Base-by-base conservation (phyloP, 2,797 vertebrate genomes). In the Pipistrellus kuhlii region DNA sequence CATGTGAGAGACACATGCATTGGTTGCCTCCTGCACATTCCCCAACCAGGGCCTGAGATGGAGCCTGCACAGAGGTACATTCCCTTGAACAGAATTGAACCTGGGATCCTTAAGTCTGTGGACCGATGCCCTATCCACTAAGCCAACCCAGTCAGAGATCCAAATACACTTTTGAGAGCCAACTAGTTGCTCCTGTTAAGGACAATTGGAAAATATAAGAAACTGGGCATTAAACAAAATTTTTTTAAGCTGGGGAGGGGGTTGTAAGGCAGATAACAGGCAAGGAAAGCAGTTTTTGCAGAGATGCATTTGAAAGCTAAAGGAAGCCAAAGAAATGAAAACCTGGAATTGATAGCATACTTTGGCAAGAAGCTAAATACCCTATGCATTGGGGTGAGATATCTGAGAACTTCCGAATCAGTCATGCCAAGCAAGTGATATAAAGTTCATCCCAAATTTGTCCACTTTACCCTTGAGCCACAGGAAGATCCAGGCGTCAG, bases 281-380 rank as follows among this genome's bases (percentile, higher is more conserved):
- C 53, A 95, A 30, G 53, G 5, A 35, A 91, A 93, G 35, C 68
- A 3, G 27, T 44, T 82, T 91, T 73, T 78, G 30, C 62, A 93
- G 38, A 85, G 76, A 81, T 48, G n/a, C 46, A 75, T 94, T 91
- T 46, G 55, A 93, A 95, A 95, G 57, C 41, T 72, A 93, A 93
- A 81, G 85, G 55, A 93, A 91, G 25, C 27, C 91, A 76, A 53
- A 83, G 66, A 81, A 83, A 62, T 5, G 13, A 55, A 88, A 89
- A 80, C 73, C 59, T 90, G 8, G 59, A 91, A 85, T 23, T 64
- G 53, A 64, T 30, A 90, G 59, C 38, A 86, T 73, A 55, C 71
- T 93, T 48, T 72, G 80, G 57, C 35, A 53, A 23, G 44, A 78
- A 64, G 41, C 35, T 81, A 32, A 92, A 76, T 51, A 85, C 23